These are phyloP conservation scores for Sebastes flavidus DNA, from an alignment of 2,797 vertebrate species.

Conservation along the genomic window DNA sequence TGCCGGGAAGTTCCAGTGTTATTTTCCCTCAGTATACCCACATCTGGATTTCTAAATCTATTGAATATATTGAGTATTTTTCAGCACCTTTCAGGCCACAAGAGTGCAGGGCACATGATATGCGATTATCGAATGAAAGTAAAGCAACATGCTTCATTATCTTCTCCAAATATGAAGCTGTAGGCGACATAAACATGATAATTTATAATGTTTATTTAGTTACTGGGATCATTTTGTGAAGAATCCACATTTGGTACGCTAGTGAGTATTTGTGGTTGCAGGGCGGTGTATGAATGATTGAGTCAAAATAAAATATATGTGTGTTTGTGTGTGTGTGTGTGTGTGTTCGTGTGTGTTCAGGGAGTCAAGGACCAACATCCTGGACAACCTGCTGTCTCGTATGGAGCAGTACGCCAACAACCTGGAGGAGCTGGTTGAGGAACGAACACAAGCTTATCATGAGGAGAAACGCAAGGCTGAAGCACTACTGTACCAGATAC, in stretches of 20 bases:
- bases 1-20: neutral
- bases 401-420: constrained; percentile 98
- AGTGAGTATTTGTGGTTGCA: too few relatives aligned
- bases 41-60: neutral
- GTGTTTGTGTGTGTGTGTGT: neutral
- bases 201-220: too few relatives aligned
- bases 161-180: neutral
- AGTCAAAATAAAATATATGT: neutral
- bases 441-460: constrained; percentile 92
- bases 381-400: constrained; percentile 93
- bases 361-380: constrained; percentile 90
- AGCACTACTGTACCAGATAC: constrained; percentile 92
- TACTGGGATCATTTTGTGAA: too few relatives aligned
- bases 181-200: neutral
- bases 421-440: constrained; percentile 95
- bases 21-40: neutral
- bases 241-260: too few relatives aligned
- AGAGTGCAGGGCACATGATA: neutral
- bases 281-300: too few relatives aligned
- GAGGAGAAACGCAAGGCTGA: constrained; percentile 96
- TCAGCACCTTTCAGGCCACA: neutral
- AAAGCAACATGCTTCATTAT: neutral
- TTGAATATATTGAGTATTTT: too few relatives aligned
- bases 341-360: neutral
- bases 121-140: neutral